Evolutionary conservation across 2,888 invertebrate genomes (phyloP), one percentile per base, ranked within the genome.

Genomic region (Tipula lateralis): DNA sequence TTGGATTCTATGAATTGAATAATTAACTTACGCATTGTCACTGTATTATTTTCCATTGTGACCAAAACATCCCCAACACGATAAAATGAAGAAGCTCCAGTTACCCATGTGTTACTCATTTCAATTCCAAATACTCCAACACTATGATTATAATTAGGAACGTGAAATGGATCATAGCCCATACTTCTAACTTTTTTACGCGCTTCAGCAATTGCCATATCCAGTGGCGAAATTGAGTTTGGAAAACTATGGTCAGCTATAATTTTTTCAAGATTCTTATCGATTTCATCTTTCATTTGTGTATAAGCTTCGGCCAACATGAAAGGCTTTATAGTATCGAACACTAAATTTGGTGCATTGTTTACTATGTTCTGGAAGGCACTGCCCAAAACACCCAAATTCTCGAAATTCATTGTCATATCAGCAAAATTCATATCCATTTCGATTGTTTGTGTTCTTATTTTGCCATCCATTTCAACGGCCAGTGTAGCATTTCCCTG

Each of bases 241-340:
- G 96, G 96, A 87, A 96, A 94, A 85, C 93, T 93, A 87, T 95
- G 93, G 85, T 92, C 92, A 0, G 92, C 92, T 13, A 95, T 93
- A 13, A 95, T 88, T 87, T 94, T 93, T 19, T 93, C 92, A 30
- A 96, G 92, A 88, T 95, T 93, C 13, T 92, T 91, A 88, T 97
- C 95, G 0, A 97, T 93, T 88, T 94, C 94, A 0, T 91, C 92
- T 86, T 95, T 92, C 0, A 95, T 91, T 88, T 95, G 94, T 0
- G 92, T 92, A 87, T 96, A 96, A 0, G 95, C 95, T 90, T 96
- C 94, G 86, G 93, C 93, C 29, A 97, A 90, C 86, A 97, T 93
- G 86, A 94, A 94, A 0, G 96, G 96, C 88, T 97, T 97, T 87
- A 97, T 95, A 9, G 95, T 94, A 88, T 96, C 96, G 87, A 97